These are phyloP conservation scores for Lasioglossum calceatum DNA, from an alignment of 2,888 invertebrate genomes.

Conservation along the genomic window DNA sequence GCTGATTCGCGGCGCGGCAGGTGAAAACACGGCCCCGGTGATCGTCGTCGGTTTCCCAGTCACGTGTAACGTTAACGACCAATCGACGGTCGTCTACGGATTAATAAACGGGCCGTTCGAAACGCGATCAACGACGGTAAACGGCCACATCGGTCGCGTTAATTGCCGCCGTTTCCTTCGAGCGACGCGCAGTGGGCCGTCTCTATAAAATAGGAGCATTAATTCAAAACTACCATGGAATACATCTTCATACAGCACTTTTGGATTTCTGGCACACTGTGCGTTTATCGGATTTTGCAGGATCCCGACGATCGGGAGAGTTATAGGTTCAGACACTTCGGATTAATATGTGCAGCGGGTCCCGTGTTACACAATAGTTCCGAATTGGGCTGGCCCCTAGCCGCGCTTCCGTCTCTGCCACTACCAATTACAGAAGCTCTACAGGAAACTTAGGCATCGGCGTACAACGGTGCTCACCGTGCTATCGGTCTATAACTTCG, in stretches of 20 bases:
- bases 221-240: too few relatives aligned
- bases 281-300: background rate
- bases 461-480: conserved; percentile 5
- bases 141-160: background rate
- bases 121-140: background rate
- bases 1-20: background rate
- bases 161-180: too few relatives aligned
- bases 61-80: conserved; percentile 48
- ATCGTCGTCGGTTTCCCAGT: conserved; percentile 33
- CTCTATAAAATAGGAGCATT: too few relatives aligned
- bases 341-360: conserved; percentile 44
- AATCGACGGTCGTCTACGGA: conserved; percentile 7
- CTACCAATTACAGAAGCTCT: conserved; percentile 53
- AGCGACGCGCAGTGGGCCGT: too few relatives aligned
- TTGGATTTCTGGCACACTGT: background rate
- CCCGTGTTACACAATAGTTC: conserved; percentile 47
- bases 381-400: conserved; percentile 12
- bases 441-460: conserved; percentile 45
- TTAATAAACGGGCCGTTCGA: conserved; percentile 37
- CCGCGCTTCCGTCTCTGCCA: conserved; percentile 43
- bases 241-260: too few relatives aligned
- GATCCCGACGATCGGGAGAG: background rate
- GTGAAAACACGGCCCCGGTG: background rate
- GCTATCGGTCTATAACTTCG: conserved; percentile 50
- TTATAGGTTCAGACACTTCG: conserved; percentile 18